Conservation (phyloP, 2,797 vertebrate genomes). For the Takifugu rubripes region DNA sequence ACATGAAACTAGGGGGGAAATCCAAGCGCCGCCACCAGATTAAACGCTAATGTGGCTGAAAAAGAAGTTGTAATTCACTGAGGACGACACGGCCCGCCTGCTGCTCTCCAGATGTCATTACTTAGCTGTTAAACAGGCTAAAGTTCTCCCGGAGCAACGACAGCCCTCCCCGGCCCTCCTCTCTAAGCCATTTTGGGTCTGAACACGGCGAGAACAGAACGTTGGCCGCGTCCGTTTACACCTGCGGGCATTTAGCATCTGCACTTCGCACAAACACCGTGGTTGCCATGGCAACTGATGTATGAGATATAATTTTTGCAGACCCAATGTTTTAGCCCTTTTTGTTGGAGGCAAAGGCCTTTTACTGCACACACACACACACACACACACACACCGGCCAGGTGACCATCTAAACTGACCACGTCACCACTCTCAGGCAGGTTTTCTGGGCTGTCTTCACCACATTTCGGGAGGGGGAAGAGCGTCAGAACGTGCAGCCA, state of each 20-base stretch:
- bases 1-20: background rate
- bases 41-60: constrained; percentile 15
- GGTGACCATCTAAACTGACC: constrained; percentile 14
- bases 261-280: constrained; percentile 31
- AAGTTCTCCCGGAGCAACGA: constrained; percentile 2
- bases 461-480: no score
- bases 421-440: constrained; percentile 8
- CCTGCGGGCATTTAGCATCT: constrained; percentile 48
- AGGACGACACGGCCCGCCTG: constrained; percentile 11
- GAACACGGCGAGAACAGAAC: constrained; percentile 2
- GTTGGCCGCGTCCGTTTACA: constrained; percentile 44
- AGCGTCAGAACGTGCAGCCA: no score
- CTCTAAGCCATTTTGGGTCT: background rate
- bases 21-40: background rate
- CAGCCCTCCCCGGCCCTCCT: constrained; percentile 7
- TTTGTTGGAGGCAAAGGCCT: constrained; percentile 30
- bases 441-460: constrained; percentile 1
- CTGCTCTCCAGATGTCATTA: constrained; percentile 23
- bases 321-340: constrained; percentile 24
- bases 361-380: constrained; percentile 28
- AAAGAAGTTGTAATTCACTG: constrained; percentile 1
- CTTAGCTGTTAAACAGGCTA: background rate
- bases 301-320: constrained; percentile 47
- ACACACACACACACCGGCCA: no score
- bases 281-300: constrained; percentile 59